Base-by-base conservation (phyloP, 2,888 invertebrate species). In the Protonemura montana region DNA sequence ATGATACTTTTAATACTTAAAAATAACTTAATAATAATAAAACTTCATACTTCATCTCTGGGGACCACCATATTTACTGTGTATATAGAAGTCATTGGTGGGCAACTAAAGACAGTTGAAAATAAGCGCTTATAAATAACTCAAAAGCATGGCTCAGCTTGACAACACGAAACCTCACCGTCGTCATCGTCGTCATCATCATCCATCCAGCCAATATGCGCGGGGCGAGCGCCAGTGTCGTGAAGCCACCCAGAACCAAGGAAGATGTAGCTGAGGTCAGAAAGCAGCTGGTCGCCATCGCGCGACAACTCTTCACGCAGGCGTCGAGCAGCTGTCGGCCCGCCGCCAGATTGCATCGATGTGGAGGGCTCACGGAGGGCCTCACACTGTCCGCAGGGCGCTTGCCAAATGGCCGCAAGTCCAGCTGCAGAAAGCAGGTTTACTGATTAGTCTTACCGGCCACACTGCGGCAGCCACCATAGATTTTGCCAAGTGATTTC, bases 271-370 rank as follows among this genome's bases (percentile, higher is more conserved):
- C 93, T 92, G 88, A 94, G 92, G 90, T 94, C 94, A 59, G 93
- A 92, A 89, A 94, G 91, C 90, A 94, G 91, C 91, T 94, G 93
- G 90, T 94, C 94, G 90, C 94, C 94, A 89, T 94, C 94, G 89
- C 93, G 93, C 88, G 92, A 91, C 89, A 93, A 90, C 90, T 94
- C 94, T 89, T 93, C 93, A 76, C 92, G 90, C 80, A 92, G 90
- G 30, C 59, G 59, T 82, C 85, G 85, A 86, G 7, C 85, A 7
- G 78, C 26, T 0, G 25, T 26, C 21, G 78, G 78, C 26, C 26
- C 27, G 5, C 27, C 28, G 78, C 26, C 27, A 0, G 78, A 21
- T 10, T 10, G 21, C 26, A 2, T 26, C 16, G 82, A n/a, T 26
- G 81, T 30, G 28, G 28, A 88, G 88, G 26, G 88, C 87, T 84